Evolutionary conservation across 2,797 vertebrate species (phyloP).

Genomic region (Platalea minor): DNA sequence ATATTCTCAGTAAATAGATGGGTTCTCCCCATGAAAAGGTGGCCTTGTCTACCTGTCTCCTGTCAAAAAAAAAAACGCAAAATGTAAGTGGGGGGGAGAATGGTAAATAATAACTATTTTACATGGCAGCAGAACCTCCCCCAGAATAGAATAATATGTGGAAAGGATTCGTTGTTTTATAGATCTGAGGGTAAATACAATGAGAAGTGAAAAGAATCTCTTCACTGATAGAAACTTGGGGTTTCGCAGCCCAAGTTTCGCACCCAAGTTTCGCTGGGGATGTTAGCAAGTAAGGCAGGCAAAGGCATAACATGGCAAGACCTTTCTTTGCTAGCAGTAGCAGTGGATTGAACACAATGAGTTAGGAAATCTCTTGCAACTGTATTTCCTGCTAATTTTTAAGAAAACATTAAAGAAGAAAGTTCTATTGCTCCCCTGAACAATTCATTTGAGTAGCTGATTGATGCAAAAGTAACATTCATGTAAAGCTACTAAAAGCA

Average conservation of each 20-base stretch:
- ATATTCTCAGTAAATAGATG: neutral
- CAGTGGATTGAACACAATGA: neutral
- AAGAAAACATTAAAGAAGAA: neutral
- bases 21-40: neutral
- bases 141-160: neutral
- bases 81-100: neutral
- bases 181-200: neutral
- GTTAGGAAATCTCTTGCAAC: neutral
- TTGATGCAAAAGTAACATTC: neutral
- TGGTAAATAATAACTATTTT: neutral
- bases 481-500: neutral
- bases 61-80: neutral
- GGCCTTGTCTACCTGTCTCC: neutral
- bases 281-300: neutral
- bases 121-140: neutral
- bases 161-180: neutral
- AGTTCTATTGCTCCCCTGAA: neutral
- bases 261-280: neutral
- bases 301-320: neutral
- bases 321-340: neutral
- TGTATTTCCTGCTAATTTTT: neutral
- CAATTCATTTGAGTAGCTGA: neutral
- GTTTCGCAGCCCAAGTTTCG: neutral
- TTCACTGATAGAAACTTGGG: neutral
- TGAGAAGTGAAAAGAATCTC: neutral